Conservation (phyloP, 2,797 vertebrate genomes). For the Lepilemur ruficaudatus region DNA sequence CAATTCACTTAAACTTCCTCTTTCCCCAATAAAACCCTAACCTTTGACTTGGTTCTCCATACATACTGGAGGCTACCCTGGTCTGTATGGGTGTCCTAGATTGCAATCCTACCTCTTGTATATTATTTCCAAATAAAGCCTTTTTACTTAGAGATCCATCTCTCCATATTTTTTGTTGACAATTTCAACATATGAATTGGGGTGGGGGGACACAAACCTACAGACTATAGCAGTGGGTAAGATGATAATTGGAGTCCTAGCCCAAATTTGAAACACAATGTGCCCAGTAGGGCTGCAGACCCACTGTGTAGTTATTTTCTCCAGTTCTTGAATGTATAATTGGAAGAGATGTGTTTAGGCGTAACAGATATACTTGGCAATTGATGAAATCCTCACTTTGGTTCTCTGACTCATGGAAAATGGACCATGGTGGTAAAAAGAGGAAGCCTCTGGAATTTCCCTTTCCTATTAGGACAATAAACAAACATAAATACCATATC, state of each 20-base stretch:
- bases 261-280: neutral
- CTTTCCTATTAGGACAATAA: neutral
- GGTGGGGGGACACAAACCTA: neutral
- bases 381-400: neutral
- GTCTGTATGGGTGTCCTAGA: neutral
- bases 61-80: neutral
- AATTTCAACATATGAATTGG: neutral
- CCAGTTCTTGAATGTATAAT: neutral
- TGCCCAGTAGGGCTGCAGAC: neutral
- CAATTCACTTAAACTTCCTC: neutral
- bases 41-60: neutral
- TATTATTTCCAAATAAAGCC: neutral
- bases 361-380: neutral
- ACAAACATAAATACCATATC: neutral
- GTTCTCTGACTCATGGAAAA: neutral
- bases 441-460: neutral
- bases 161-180: neutral
- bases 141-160: neutral
- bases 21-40: neutral
- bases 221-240: neutral
- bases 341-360: neutral
- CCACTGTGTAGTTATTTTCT: neutral
- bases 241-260: neutral
- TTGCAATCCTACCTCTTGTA: neutral
- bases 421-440: neutral